Percentiles rank a stretch among this genome's conserved stretches.
These are phyloP conservation scores for Pogonophryne albipinna DNA, from an alignment of 2,797 vertebrate genomes.

Conservation along the genomic window DNA sequence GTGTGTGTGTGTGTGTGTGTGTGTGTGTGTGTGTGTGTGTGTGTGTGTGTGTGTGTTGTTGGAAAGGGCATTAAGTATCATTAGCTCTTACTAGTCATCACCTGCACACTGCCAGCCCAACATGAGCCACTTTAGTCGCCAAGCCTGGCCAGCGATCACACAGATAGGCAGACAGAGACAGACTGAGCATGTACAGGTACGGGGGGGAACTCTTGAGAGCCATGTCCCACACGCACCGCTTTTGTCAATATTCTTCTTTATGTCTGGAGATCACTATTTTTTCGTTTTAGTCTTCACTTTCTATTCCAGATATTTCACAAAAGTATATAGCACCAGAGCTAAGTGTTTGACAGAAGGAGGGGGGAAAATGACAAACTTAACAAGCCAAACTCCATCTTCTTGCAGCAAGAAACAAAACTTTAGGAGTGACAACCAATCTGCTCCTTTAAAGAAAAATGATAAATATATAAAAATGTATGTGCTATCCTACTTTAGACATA, in stretches of 20 bases:
- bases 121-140: constrained; percentile 67
- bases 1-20: constrained; percentile 8
- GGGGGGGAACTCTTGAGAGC: constrained; percentile 30
- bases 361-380: background rate
- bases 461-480: background rate
- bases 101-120: constrained; percentile 71
- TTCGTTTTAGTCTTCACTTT: background rate
- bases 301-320: background rate
- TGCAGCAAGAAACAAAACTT: background rate
- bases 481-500: background rate
- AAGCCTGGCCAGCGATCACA: constrained; percentile 71
- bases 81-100: constrained; percentile 77
- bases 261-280: constrained; percentile 1
- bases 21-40: background rate
- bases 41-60: constrained; percentile 29
- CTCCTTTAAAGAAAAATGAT: too few species aligned
- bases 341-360: constrained; percentile 4
- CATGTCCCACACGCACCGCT: constrained; percentile 36
- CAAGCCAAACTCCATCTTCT: background rate
- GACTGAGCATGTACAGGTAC: constrained; percentile 53
- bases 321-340: background rate
- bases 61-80: constrained; percentile 73
- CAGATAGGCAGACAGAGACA: constrained; percentile 63
- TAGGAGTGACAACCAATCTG: background rate
- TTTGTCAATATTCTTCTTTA: constrained; percentile 25